phyloP scores from a whole-genome alignment of 1,140 invertebrate species.

The Acromyrmex echinatior region DNA sequence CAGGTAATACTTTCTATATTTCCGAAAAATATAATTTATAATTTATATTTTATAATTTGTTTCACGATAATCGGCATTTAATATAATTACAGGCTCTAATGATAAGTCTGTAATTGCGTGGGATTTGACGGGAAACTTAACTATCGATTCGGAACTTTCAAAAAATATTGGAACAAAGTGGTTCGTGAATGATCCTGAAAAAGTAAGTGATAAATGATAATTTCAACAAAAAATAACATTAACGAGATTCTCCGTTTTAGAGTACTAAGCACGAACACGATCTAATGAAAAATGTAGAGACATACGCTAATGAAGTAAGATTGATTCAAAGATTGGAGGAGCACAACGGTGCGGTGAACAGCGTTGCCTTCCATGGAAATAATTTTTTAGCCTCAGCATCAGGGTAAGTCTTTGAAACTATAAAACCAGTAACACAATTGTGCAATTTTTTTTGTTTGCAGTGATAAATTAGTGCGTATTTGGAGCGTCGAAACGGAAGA shows the following conservation, averaged over 20 bases:
- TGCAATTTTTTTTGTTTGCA: slow-evolving; percentile 70
- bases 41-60: neutral
- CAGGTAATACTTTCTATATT: slow-evolving; percentile 85
- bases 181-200: slow-evolving; percentile 42
- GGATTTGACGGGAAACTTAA: slow-evolving; percentile 87
- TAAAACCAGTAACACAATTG: neutral
- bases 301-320: slow-evolving; percentile 82
- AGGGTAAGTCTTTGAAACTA: slow-evolving; percentile 83
- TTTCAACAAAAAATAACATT: neutral
- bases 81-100: slow-evolving; percentile 88
- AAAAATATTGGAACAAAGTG: slow-evolving; percentile 69
- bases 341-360: slow-evolving; percentile 88
- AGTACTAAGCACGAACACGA: slow-evolving; percentile 82
- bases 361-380: slow-evolving; percentile 87
- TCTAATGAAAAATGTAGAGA: slow-evolving; percentile 84
- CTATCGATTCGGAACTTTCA: slow-evolving; percentile 85
- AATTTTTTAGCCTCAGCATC: slow-evolving; percentile 87
- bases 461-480: slow-evolving; percentile 88
- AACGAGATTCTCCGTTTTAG: slow-evolving; percentile 60
- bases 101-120: slow-evolving; percentile 91
- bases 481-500: slow-evolving; percentile 83
- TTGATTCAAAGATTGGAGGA: slow-evolving; percentile 87
- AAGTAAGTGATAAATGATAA: slow-evolving; percentile 34
- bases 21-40: neutral
- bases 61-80: neutral